Conservation (phyloP, 2,797 vertebrate genomes). For the Halcyon chelicuti region DNA sequence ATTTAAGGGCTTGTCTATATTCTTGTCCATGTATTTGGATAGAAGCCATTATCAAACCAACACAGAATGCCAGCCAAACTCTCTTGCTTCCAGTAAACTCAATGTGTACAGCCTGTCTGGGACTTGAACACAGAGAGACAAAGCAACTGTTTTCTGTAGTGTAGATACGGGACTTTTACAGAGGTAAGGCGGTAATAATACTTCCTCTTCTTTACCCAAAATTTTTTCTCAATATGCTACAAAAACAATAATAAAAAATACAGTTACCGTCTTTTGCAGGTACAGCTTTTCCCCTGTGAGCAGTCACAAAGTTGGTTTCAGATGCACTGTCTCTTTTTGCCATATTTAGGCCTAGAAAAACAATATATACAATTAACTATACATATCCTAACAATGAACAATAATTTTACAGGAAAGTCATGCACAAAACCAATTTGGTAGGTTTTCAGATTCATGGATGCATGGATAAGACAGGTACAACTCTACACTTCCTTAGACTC, state of each 20-base stretch:
- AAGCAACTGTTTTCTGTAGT: neutral
- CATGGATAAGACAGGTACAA: neutral
- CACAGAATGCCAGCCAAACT: neutral
- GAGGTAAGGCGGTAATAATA: neutral
- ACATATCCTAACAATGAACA: neutral
- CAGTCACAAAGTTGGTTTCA: constrained; percentile 52
- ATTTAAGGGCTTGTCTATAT: neutral
- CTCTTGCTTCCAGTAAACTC: neutral
- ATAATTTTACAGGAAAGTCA: neutral
- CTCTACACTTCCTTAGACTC: neutral
- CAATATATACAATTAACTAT: neutral
- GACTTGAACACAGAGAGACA: neutral
- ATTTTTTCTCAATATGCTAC: neutral
- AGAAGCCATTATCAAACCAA: neutral
- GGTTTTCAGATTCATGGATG: neutral
- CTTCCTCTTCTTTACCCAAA: neutral
- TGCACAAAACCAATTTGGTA: neutral
- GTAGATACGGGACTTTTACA: neutral
- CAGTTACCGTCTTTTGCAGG: constrained; percentile 76
- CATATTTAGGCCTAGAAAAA: constrained; percentile 76
- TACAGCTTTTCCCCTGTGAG: constrained; percentile 54
- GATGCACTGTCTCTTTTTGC: constrained; percentile 76
- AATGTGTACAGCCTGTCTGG: neutral
- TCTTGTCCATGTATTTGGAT: neutral
- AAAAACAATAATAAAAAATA: neutral